phyloP scores from a whole-genome alignment of 2,888 invertebrate species.

The Cybosia mesomella region DNA sequence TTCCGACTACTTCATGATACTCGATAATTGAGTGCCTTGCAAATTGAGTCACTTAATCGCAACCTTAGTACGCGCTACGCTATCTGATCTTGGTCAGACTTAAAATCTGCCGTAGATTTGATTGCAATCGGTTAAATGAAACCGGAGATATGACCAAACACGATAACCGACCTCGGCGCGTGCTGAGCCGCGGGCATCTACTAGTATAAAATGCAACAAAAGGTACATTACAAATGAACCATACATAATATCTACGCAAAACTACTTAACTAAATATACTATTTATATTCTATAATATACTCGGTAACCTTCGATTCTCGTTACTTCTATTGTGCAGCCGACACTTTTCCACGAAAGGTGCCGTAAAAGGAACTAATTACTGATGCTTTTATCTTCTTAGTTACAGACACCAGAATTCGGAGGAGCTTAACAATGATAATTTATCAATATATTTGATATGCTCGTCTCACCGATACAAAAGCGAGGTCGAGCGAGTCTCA shows the following conservation, averaged over 20 bases:
- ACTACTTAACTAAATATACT: background rate
- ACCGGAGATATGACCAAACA: no score
- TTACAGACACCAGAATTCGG: slow-evolving; percentile 19
- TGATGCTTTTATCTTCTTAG: slow-evolving; percentile 11
- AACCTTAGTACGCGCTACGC: no score
- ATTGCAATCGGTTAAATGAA: no score
- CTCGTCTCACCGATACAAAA: slow-evolving; percentile 29
- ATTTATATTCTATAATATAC: background rate
- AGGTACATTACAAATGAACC: background rate
- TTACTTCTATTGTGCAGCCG: slow-evolving; percentile 12
- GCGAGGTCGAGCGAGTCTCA: slow-evolving; percentile 26
- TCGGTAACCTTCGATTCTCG: background rate
- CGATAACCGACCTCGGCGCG: no score
- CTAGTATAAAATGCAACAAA: no score
- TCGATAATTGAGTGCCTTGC: no score
- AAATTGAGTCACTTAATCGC: no score
- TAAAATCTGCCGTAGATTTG: no score
- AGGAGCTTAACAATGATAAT: slow-evolving; percentile 26
- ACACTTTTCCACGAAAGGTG: background rate
- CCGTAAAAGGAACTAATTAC: slow-evolving; percentile 3
- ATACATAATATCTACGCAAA: background rate
- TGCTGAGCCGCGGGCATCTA: no score
- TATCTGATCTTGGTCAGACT: no score
- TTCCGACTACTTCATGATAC: no score
- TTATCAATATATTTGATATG: slow-evolving; percentile 22